Base-by-base conservation (phyloP, 2,113 vertebrate species). In the Xiphophorus maculatus region DNA sequence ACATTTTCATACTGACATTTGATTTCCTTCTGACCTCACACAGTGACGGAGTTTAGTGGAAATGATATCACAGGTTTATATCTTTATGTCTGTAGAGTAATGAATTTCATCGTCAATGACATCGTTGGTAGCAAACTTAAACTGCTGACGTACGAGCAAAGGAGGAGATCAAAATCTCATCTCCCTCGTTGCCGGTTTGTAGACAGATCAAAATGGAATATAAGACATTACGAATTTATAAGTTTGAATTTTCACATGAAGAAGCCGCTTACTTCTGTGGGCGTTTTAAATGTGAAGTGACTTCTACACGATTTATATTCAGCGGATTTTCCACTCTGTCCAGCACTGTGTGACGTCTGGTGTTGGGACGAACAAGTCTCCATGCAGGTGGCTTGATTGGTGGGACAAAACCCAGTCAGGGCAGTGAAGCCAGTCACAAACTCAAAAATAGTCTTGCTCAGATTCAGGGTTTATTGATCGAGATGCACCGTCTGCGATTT, bases 351-450 rank as follows among this genome's bases (percentile, higher is more conserved):
- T 71, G 63, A 67, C 76, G 81, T 74, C 75, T 82, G 32, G 29
- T 82, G 48, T 68, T 25, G 61, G 67, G 74, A 87, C 42, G 66
- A 35, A 89, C 69, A 44, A 11, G 74, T 86, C 78, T 22, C 71
- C 93, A 94, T 93, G 93, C 93, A 93, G 80, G 78, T 74, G 83
- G 80, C 71, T 71, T 77, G 73, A 87, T 74, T 77, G 66, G 66
- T 81, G 79, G 62, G 40, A 85, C 63, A 80, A 79, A 84, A 48
- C 79, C 79, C 19, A 42, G 7, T 51, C 4, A n/a, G 14, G 8
- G 44, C 74, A 69, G 69, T 77, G 68, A 42, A 89, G 84, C 78
- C 69, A 85, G 76, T 89, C 37, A 68, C 82, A 79, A 83, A 84
- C 76, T 65, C 35, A 74, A 14, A 5, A 33, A 19, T 17, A 5